Evolutionary conservation across 2,888 invertebrate genomes (phyloP).

Genomic region (Tuta absoluta): DNA sequence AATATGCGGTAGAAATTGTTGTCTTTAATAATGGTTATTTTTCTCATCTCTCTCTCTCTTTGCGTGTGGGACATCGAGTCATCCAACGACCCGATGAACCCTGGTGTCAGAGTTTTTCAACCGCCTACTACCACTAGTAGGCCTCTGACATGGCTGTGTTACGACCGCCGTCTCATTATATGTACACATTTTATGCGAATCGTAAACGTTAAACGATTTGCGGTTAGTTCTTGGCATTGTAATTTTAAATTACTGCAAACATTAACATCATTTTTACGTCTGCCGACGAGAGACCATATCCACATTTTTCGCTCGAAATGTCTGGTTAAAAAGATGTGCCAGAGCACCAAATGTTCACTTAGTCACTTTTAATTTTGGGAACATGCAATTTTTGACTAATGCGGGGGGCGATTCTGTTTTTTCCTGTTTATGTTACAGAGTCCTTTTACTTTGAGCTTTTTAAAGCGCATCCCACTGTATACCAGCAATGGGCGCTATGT

Average conservation of each 20-base stretch:
- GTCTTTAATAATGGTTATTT: conserved; percentile 2
- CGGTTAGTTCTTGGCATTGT: conserved; percentile 35
- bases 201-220: conserved; percentile 34
- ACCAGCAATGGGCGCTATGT: background rate
- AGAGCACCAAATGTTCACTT: conserved; percentile 50
- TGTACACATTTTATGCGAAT: conserved; percentile 29
- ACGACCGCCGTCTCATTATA: too few species aligned
- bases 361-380: conserved; percentile 63
- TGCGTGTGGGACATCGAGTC: too few species aligned
- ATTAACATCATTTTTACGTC: conserved; percentile 44
- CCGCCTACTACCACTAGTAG: too few species aligned
- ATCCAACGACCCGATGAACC: too few species aligned
- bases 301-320: conserved; percentile 39
- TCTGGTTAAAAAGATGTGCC: conserved; percentile 51
- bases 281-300: conserved; percentile 45
- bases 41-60: conserved; percentile 30
- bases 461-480: background rate
- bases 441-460: background rate
- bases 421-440: background rate
- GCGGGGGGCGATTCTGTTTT: background rate
- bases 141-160: too few species aligned
- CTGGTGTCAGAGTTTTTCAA: too few species aligned
- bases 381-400: conserved; percentile 38
- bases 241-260: conserved; percentile 38
- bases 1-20: conserved; percentile 7